These are phyloP conservation scores for Cosmia trapezina DNA, from an alignment of 2,888 invertebrate species.

Conservation along the genomic window DNA sequence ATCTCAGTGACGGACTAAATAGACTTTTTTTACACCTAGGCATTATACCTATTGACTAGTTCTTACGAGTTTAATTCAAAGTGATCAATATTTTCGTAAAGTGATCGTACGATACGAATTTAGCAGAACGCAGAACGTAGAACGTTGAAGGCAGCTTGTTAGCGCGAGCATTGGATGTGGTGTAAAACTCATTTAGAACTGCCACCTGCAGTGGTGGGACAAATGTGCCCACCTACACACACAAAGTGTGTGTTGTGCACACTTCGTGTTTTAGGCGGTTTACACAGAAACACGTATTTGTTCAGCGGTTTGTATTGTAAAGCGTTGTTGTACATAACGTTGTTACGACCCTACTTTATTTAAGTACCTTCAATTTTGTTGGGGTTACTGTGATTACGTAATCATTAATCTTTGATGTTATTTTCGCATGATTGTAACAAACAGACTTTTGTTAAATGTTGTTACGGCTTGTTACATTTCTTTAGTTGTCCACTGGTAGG, in stretches of 20 bases:
- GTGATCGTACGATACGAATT: background rate
- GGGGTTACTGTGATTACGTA: constrained; percentile 26
- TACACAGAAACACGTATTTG: constrained; percentile 46
- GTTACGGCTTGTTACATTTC: background rate
- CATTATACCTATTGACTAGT: no score
- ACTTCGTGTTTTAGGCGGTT: constrained; percentile 43
- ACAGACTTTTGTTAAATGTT: background rate
- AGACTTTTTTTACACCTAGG: no score
- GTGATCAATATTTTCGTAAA: background rate
- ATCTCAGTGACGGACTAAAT: no score
- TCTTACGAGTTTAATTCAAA: background rate
- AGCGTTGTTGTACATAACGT: constrained; percentile 39
- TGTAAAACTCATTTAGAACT: constrained; percentile 66
- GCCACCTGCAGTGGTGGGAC: constrained; percentile 63
- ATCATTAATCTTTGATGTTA: constrained; percentile 27
- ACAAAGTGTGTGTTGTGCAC: constrained; percentile 34
- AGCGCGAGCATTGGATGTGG: constrained; percentile 21
- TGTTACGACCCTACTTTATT: constrained; percentile 36
- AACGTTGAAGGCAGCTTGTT: constrained; percentile 21
- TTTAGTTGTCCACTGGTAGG: no score
- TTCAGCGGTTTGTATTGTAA: constrained; percentile 35
- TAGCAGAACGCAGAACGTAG: constrained; percentile 4
- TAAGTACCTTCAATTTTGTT: constrained; percentile 38
- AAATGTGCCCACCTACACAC: constrained; percentile 51
- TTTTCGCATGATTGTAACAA: constrained; percentile 3